phyloP scores from a whole-genome alignment of 2,888 invertebrate species.

The Clostera curtula region DNA sequence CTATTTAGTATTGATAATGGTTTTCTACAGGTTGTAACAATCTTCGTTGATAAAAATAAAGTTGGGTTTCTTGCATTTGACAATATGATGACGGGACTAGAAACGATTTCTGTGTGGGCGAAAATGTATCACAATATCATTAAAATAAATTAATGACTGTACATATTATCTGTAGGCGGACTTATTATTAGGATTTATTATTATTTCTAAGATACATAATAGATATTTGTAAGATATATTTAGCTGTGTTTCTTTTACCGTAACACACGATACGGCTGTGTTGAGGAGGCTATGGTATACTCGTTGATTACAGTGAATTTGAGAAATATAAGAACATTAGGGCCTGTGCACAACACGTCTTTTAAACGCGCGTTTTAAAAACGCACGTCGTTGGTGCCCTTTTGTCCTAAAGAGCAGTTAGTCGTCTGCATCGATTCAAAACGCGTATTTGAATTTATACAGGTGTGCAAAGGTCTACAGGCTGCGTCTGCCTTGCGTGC shows the following conservation, averaged over 20 bases:
- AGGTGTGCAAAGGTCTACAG: too few relatives aligned
- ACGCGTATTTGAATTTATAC: too few relatives aligned
- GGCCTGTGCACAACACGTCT: too few relatives aligned
- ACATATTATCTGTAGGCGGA: constrained; percentile 49
- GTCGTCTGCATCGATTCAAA: too few relatives aligned
- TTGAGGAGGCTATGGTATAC: constrained; percentile 11
- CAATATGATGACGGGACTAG: constrained; percentile 12
- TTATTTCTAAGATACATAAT: constrained; percentile 40
- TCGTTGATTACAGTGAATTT: too few relatives aligned
- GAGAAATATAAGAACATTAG: too few relatives aligned
- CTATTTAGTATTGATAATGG: constrained; percentile 4
- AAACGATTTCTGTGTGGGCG: constrained; percentile 14
- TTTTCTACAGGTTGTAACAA: constrained; percentile 4
- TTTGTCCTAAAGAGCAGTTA: too few relatives aligned
- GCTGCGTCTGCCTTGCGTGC: too few relatives aligned
- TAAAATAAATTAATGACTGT: constrained; percentile 37
- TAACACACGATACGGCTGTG: constrained; percentile 27
- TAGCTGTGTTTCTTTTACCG: constrained; percentile 65
- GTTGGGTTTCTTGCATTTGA: too few relatives aligned
- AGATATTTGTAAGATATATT: constrained; percentile 60
- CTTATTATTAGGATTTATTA: constrained; percentile 44
- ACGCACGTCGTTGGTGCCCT: too few relatives aligned
- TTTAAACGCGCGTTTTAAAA: too few relatives aligned
- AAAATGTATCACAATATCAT: constrained; percentile 35
- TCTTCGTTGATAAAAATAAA: constrained; percentile 4